Evolutionary conservation across 2,113 vertebrate genomes (phyloP).

Genomic region (Etheostoma cragini): DNA sequence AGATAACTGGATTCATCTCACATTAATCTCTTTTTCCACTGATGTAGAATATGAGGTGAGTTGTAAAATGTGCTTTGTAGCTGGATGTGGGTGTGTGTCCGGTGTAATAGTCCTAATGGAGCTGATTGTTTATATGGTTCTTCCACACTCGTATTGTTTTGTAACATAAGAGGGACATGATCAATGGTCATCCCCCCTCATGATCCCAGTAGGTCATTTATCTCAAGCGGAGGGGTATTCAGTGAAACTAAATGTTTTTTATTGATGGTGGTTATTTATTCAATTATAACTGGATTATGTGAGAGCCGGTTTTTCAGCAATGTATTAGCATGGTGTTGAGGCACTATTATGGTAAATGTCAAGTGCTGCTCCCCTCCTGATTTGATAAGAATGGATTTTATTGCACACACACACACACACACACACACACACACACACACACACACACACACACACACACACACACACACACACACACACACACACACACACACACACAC

Average conservation of each 20-base stretch:
- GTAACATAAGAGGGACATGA: conserved; percentile 17
- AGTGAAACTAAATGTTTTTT: conserved; percentile 39
- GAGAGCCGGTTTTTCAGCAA: conserved; percentile 31
- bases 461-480: neutral
- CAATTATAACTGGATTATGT: conserved; percentile 58
- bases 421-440: neutral
- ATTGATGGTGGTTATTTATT: conserved; percentile 58
- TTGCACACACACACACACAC: neutral
- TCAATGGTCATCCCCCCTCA: conserved; percentile 19
- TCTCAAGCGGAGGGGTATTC: conserved; percentile 10
- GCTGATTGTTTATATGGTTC: conserved; percentile 31
- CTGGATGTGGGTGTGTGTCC: conserved; percentile 9
- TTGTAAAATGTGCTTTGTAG: conserved; percentile 18
- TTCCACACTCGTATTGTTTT: conserved; percentile 15
- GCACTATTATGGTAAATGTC: conserved; percentile 70
- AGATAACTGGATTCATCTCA: conserved; percentile 49
- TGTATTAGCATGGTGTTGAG: conserved; percentile 42
- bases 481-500: neutral
- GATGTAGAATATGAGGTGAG: conserved; percentile 24
- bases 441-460: neutral
- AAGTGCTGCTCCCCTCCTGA: conserved; percentile 59
- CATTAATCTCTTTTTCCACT: conserved; percentile 44
- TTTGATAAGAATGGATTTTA: conserved; percentile 67
- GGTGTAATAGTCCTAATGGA: conserved; percentile 32
- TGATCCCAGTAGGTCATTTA: conserved; percentile 4